Base-by-base conservation (phyloP, 2,888 invertebrate species). In the Sycophila texana region DNA sequence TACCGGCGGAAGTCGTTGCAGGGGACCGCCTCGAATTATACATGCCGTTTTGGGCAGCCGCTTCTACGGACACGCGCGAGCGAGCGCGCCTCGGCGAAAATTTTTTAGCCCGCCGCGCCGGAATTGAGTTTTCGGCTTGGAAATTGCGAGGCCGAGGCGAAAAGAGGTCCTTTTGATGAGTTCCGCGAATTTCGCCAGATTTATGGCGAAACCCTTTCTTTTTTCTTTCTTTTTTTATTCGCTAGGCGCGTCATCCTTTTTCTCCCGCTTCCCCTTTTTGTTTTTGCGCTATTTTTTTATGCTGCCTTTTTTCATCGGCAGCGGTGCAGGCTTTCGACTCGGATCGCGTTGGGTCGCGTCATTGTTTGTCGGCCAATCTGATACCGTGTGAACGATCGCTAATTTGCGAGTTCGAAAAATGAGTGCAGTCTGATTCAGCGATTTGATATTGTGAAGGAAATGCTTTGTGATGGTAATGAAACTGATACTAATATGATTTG, bases 1-100 rank as follows among this genome's bases (percentile, higher is more conserved):
- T 86, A 84, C 82, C 82, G 83, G 83, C 86, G 87, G 86, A 87
- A 86, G 86, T 85, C 84, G 84, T 83, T 83, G 82, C 81, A 80
- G 84, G 81, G 81, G 82, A 82, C 82, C 81, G 77, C 84, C 83
- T 84, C 83, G 83, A 85, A 86, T 84, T 85, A 79, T 67, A 58
- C n/a, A 70, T 75, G 72, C 75, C 72, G 75, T 72, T 79, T 76
- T 74, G 26, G 65, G 58, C 13, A 47, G 49, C 49, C 5, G 51
- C 47, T 68, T 63, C 74, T 3, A 53, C 72, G 73, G 66, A 53
- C n/a, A 30, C 61, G 61, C 13, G n/a, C 66, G 39, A 39, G 39
- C 39, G 39, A 66, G 39, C 65, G 55, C 55, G 7, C 26, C n/a
- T 16, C 13, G 49, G 60, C 75, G 74, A 55, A 79, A 74, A 79